Percentiles rank a stretch among this genome's conserved stretches.
Conservation (phyloP, 2,113 vertebrate genomes). For the Notiomystis cincta region DNA sequence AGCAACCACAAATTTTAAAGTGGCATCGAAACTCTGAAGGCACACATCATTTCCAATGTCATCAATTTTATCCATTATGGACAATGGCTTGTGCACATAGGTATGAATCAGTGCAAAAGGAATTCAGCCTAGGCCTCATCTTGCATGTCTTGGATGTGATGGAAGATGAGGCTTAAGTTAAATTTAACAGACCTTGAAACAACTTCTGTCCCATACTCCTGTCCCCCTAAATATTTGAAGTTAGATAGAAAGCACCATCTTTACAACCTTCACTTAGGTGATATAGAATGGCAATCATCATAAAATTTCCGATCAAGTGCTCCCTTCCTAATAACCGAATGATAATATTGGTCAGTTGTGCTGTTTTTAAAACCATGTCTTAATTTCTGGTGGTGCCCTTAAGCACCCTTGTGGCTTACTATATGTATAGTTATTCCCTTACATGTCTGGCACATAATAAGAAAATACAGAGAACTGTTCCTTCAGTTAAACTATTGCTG, state of each 20-base stretch:
- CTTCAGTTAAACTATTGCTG: not conserved
- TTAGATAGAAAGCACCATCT: not conserved
- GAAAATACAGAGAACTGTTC: not conserved
- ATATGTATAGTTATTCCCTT: not conserved
- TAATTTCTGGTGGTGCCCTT: not conserved
- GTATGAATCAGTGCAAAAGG: rapidly evolving
- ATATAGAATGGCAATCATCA: not conserved
- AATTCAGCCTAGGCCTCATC: not conserved
- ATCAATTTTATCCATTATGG: not conserved
- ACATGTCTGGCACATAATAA: not conserved
- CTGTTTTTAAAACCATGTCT: not conserved
- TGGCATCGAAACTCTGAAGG: not conserved
- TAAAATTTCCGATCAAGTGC: not conserved
- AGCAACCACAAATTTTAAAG: not conserved
- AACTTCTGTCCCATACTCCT: not conserved
- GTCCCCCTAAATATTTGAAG: not conserved
- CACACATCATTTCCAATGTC: rapidly evolving
- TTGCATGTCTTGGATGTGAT: rapidly evolving
- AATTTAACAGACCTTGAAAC: not conserved
- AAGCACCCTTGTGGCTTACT: not conserved
- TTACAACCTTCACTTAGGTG: not conserved
- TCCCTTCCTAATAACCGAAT: not conserved
- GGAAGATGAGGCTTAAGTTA: not conserved
- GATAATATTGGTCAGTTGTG: not conserved
- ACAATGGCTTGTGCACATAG: rapidly evolving